These are phyloP conservation scores for Pogonophryne albipinna DNA, from an alignment of 2,797 vertebrate genomes.

Conservation along the genomic window DNA sequence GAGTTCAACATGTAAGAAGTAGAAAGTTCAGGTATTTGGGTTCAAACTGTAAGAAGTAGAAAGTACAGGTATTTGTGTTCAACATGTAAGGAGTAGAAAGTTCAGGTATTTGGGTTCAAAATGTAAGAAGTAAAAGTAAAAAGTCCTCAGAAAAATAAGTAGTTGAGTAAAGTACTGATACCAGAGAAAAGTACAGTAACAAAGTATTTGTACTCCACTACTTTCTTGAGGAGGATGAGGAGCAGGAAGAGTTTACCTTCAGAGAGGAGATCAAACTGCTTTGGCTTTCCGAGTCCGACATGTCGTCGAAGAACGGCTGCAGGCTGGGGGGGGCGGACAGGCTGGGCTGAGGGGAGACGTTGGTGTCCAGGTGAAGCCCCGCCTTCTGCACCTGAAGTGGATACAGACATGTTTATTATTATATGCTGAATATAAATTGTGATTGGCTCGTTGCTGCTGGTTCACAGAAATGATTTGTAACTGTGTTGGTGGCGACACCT, in stretches of 20 bases:
- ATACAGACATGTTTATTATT: not conserved
- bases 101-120: too few species aligned
- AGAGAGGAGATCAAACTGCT: slow-evolving; percentile 73
- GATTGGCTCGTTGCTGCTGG: not conserved
- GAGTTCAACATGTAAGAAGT: too few species aligned
- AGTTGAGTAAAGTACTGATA: too few species aligned
- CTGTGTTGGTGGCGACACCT: slow-evolving; percentile 39
- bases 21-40: too few species aligned
- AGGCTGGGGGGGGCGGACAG: slow-evolving; percentile 77
- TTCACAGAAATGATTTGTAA: too few species aligned
- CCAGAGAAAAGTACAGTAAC: too few species aligned
- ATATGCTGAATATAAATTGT: not conserved
- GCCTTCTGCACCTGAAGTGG: slow-evolving; percentile 72
- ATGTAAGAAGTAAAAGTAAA: too few species aligned
- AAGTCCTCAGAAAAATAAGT: too few species aligned
- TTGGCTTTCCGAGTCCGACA: slow-evolving; percentile 73
- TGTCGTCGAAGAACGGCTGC: slow-evolving; percentile 83
- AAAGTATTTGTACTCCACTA: not conserved
- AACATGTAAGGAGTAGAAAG: too few species aligned
- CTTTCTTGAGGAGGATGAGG: slow-evolving; percentile 61
- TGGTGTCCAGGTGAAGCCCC: slow-evolving; percentile 78
- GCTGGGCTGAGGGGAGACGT: slow-evolving; percentile 54
- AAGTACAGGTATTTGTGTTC: too few species aligned
- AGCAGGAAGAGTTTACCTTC: slow-evolving; percentile 75
- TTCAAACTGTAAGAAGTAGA: too few species aligned